These are phyloP conservation scores for Noctua janthina DNA, from an alignment of 2,888 invertebrate species.

Conservation along the genomic window DNA sequence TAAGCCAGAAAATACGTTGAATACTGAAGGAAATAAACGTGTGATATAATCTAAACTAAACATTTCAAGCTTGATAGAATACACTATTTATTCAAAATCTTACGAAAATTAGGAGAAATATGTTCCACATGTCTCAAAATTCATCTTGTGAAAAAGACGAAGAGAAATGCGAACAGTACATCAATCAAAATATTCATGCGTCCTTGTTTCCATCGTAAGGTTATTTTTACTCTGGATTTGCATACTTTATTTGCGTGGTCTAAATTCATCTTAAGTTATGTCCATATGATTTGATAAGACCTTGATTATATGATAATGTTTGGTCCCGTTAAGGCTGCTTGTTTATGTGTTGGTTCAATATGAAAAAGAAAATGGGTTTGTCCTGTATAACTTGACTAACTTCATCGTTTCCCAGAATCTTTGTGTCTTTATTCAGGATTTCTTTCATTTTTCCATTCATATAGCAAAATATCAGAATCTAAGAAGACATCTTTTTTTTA, in stretches of 20 bases:
- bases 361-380: slow-evolving; percentile 9
- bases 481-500: slow-evolving; percentile 1
- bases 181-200: slow-evolving; percentile 60
- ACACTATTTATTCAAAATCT: slow-evolving; percentile 20
- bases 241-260: slow-evolving; percentile 52
- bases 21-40: not conserved
- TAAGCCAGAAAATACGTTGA: not conserved
- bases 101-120: slow-evolving; percentile 15
- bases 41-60: not conserved
- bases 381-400: not conserved
- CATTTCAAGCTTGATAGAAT: not conserved
- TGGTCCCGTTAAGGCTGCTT: slow-evolving; percentile 35
- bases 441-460: not conserved
- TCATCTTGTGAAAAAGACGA: slow-evolving; percentile 19
- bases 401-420: not conserved
- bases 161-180: slow-evolving; percentile 35
- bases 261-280: slow-evolving; percentile 56
- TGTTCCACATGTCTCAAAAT: slow-evolving; percentile 8
- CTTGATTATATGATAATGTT: slow-evolving; percentile 55
- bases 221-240: slow-evolving; percentile 51
- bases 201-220: slow-evolving; percentile 40
- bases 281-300: slow-evolving; percentile 52
- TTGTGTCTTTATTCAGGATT: not conserved
- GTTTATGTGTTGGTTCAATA: not conserved
- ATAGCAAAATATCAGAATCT: not conserved